These are phyloP conservation scores for Lithosia quadra DNA, from an alignment of 2,888 invertebrate species.

Conservation along the genomic window DNA sequence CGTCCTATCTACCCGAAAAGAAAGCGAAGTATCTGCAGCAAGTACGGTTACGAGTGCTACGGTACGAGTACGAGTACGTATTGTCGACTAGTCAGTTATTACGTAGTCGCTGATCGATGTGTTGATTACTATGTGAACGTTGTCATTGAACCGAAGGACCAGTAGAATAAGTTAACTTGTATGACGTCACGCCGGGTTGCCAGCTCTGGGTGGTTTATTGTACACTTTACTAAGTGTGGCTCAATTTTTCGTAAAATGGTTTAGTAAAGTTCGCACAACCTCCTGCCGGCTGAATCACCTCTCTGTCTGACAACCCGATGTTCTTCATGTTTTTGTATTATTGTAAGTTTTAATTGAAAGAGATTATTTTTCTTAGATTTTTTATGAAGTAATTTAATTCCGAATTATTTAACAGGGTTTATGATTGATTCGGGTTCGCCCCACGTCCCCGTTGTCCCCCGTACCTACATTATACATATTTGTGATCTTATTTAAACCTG, in stretches of 20 bases:
- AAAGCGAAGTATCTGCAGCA: neutral
- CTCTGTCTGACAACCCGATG: neutral
- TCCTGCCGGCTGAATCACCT: neutral
- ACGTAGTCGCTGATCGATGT: constrained; percentile 7
- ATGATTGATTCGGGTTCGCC: neutral
- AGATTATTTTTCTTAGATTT: constrained; percentile 5
- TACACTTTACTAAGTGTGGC: neutral
- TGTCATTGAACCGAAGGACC: constrained; percentile 8
- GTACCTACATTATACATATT: neutral
- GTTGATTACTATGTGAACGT: constrained; percentile 13
- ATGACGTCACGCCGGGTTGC: constrained; percentile 3
- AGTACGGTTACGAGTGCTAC: neutral
- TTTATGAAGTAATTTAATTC: neutral
- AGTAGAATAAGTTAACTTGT: constrained; percentile 10
- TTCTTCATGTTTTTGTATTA: neutral
- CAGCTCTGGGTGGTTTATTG: neutral
- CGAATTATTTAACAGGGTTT: constrained; percentile 9
- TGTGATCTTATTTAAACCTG: too few species aligned
- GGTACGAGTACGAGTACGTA: constrained; percentile 9
- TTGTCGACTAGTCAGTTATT: constrained; percentile 6
- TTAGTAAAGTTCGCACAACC: neutral
- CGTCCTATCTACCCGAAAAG: too few species aligned
- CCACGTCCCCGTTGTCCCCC: neutral
- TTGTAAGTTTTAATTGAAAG: constrained; percentile 4
- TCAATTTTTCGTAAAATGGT: constrained; percentile 8